Percentiles rank a stretch among this genome's conserved stretches.
Evolutionary conservation across 1,140 invertebrate genomes (phyloP).

Genomic region (Hypothenemus hampei): DNA sequence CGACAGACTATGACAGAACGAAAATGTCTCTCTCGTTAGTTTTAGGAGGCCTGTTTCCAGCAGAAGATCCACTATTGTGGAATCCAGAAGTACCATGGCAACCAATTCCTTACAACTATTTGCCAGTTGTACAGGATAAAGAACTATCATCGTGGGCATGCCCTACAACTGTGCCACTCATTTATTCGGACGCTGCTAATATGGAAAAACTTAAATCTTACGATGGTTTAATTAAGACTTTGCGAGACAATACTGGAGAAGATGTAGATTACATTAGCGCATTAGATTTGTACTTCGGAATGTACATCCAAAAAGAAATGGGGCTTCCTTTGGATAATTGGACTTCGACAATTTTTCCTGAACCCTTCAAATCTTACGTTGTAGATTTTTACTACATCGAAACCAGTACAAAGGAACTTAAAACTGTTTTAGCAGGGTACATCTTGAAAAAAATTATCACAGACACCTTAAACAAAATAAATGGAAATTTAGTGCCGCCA

Average conservation of each 20-base stretch:
- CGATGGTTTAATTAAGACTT: constrained; percentile 9
- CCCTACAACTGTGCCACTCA: constrained; percentile 9
- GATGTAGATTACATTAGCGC: constrained; percentile 17
- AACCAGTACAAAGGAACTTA: constrained; percentile 14
- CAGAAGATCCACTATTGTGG: constrained; percentile 16
- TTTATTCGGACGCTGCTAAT: constrained; percentile 2
- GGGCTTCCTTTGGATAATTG: constrained; percentile 16
- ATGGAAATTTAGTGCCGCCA: constrained; percentile 12
- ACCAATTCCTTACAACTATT: constrained; percentile 63
- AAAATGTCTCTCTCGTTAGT: constrained; percentile 28
- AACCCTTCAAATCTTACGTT: constrained; percentile 12
- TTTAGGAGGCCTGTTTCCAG: constrained; percentile 29
- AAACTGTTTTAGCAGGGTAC: constrained; percentile 19
- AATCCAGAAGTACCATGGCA: constrained; percentile 59
- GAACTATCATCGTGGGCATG: constrained; percentile 32
- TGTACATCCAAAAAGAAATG: constrained; percentile 13
- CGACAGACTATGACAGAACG: constrained; percentile 27
- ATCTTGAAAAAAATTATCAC: constrained; percentile 20
- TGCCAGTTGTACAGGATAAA: constrained; percentile 53
- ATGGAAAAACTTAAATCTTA: constrained; percentile 7
- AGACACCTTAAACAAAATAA: constrained; percentile 17
- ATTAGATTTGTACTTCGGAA: constrained; percentile 21
- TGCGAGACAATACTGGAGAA: constrained; percentile 8
- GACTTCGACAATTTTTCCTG: constrained; percentile 15
- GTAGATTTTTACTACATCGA: constrained; percentile 25